These are phyloP conservation scores for Pituophis catenifer DNA, from an alignment of 2,113 vertebrate genomes.

Conservation along the genomic window DNA sequence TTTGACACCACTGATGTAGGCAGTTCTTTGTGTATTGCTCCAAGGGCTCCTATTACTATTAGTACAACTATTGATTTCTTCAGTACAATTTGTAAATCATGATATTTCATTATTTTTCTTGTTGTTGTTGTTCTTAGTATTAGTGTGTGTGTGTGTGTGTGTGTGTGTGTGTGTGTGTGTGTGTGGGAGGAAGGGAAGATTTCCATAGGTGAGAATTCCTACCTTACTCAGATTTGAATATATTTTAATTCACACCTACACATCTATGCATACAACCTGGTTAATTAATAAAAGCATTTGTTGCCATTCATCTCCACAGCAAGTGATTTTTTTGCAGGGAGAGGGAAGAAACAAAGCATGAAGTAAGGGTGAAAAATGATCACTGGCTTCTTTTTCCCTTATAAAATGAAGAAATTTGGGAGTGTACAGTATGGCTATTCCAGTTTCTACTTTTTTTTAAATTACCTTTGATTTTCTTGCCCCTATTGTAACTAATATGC, in stretches of 20 bases:
- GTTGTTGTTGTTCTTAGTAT: no score
- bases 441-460: neutral
- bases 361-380: neutral
- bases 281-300: neutral
- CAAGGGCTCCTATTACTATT: no score
- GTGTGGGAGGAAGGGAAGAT: neutral
- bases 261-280: neutral
- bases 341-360: neutral
- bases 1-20: no score
- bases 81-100: no score
- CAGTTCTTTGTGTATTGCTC: no score
- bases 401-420: neutral
- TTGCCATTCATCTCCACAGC: neutral
- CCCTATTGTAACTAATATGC: neutral
- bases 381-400: neutral
- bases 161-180: no score
- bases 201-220: neutral
- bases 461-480: neutral
- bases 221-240: neutral
- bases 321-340: neutral
- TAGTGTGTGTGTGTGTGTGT: no score
- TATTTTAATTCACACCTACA: neutral
- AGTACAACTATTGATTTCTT: no score
- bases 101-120: neutral
- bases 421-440: neutral